Evolutionary conservation across 2,888 invertebrate genomes (phyloP), one percentile per base, ranked within the genome.

Genomic region (Allolobophora icterica): DNA sequence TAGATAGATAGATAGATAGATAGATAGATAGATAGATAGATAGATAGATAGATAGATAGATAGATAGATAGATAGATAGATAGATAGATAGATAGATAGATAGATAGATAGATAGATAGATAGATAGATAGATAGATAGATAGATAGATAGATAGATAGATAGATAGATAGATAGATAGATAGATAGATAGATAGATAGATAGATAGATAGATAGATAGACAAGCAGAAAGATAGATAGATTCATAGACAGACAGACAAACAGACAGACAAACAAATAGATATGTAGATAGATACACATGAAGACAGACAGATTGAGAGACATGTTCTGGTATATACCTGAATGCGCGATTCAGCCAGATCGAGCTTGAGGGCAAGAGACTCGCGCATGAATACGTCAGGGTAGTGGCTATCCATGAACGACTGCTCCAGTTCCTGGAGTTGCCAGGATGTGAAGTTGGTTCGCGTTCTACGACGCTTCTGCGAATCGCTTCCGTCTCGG

Each of bases 311-410:
- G 87, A 34, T 17, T 24, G 15, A 8, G 15, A 42, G 42, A 42
- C 5, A 89, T 34, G 2, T 4, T 24, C 42, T 30, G 15, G 2
- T 38, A 5, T 1, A 4, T 89, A 99, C 99, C 96, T 99, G 99
- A 93, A 99, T 99, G 95, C 99, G 97, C 95, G 99, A 99, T 96
- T 99, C 99, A 95, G 99, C 98, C 92, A 99, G 97, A 95, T 99
- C 99, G 93, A 99, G 97, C 94, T 98, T 96, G 97, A 98, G 97
- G 90, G 99, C 99, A 92, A 99, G 96, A 0, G 99, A 98, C 95
- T 99, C 99, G 93, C 99, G 96, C 99, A 99, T 99, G 96, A 99
- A 99, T 94, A 99, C 99, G 95, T 99, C 99, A 0, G 99, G 99
- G 96, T 99, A 99, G 96, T 98, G 98, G 90, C 97, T 97, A 93